These are phyloP conservation scores for Acromyrmex heyeri DNA, from an alignment of 1,140 invertebrate genomes.

Conservation along the genomic window DNA sequence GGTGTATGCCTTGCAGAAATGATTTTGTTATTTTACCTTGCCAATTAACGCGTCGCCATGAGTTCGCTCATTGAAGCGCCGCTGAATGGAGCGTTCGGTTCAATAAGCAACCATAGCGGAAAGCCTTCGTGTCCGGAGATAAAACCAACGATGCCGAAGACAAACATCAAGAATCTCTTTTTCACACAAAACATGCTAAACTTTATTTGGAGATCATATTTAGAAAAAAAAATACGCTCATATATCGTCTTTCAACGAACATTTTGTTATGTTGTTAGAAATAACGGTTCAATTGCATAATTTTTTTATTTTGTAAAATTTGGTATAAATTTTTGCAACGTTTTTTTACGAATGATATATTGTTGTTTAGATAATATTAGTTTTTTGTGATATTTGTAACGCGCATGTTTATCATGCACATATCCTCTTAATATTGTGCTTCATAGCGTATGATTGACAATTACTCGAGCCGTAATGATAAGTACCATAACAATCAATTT, in stretches of 20 bases:
- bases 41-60: constrained; percentile 63
- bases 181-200: not conserved
- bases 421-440: not conserved
- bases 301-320: not conserved
- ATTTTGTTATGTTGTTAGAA: not conserved
- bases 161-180: constrained; percentile 46
- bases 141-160: constrained; percentile 13
- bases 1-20: not conserved
- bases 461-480: not conserved
- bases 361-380: not conserved
- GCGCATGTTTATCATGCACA: not conserved
- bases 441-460: not conserved
- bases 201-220: not conserved
- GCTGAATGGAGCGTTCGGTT: constrained; percentile 41
- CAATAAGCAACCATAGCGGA: constrained; percentile 18
- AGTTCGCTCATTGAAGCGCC: constrained; percentile 43
- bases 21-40: constrained; percentile 47
- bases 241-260: not conserved
- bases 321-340: not conserved
- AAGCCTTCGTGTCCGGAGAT: constrained; percentile 7
- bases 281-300: not conserved
- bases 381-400: not conserved
- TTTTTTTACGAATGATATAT: not conserved
- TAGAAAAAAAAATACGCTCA: not conserved
- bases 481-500: constrained; percentile 2